Conservation (phyloP, 1,140 invertebrate species). For the Melanaphis sacchari region DNA sequence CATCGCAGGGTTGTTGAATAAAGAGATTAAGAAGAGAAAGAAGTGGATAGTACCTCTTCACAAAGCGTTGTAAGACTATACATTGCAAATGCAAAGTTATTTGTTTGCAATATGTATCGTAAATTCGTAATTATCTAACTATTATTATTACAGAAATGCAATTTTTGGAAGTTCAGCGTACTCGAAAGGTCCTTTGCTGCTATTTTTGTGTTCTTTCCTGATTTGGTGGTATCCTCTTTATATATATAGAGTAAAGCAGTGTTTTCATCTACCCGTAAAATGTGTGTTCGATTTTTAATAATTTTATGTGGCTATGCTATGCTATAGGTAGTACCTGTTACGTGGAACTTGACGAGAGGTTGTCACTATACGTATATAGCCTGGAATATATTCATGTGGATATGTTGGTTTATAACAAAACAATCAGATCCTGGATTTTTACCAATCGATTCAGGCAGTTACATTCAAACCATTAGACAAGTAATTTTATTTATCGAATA, state of each 20-base stretch:
- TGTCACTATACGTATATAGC: conserved; percentile 90
- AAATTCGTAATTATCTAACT: not conserved
- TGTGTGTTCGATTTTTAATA: not conserved
- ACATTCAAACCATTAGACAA: conserved; percentile 86
- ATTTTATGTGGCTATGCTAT: not conserved
- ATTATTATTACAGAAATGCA: conserved; percentile 70
- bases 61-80: conserved; percentile 4
- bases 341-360: conserved; percentile 83
- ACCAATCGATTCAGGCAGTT: conserved; percentile 85
- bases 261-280: not conserved
- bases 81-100: not conserved
- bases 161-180: conserved; percentile 89
- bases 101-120: not conserved
- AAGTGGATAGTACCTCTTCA: conserved; percentile 45
- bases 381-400: conserved; percentile 90
- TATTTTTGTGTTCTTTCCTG: conserved; percentile 84
- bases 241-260: conserved; percentile 74
- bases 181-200: conserved; percentile 84
- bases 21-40: conserved; percentile 79
- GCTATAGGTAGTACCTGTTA: conserved; percentile 82
- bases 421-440: conserved; percentile 88
- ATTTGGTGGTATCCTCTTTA: conserved; percentile 95
- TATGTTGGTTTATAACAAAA: conserved; percentile 89
- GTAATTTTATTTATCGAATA: conserved; percentile 56
- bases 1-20: conserved; percentile 80